Percentiles rank a stretch among this genome's conserved stretches.
phyloP scores from a whole-genome alignment of 1,140 invertebrate species.

The Cardiocondyla obscurior region DNA sequence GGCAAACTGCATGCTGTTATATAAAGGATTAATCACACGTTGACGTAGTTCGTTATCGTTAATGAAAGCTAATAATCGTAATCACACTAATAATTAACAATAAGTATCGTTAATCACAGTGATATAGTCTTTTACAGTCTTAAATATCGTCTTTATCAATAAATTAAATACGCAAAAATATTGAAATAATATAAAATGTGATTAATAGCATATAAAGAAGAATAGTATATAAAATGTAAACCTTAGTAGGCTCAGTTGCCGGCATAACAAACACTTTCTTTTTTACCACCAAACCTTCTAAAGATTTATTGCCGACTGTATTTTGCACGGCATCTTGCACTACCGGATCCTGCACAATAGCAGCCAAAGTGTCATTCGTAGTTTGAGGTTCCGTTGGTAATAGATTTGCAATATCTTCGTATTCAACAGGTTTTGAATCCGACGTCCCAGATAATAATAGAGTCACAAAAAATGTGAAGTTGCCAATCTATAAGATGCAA shows the following conservation, averaged over 20 bases:
- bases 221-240: constrained; percentile 11
- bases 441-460: neutral
- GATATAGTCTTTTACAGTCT: neutral
- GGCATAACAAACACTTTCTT: constrained; percentile 65
- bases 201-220: neutral
- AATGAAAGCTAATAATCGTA: constrained; percentile 16
- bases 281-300: constrained; percentile 70
- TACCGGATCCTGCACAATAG: constrained; percentile 66
- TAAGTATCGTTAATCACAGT: neutral
- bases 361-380: constrained; percentile 64
- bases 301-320: constrained; percentile 58
- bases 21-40: constrained; percentile 7
- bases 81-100: constrained; percentile 4
- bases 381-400: constrained; percentile 59
- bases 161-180: neutral
- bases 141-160: neutral
- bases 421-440: constrained; percentile 31
- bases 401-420: constrained; percentile 54
- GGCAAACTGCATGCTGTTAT: neutral
- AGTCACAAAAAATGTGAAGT: neutral
- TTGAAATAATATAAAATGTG: neutral
- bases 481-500: neutral
- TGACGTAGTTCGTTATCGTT: neutral
- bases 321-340: constrained; percentile 67
- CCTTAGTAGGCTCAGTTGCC: constrained; percentile 58